Evolutionary conservation across 2,888 invertebrate species (phyloP).

Genomic region (Eilema sororculum): DNA sequence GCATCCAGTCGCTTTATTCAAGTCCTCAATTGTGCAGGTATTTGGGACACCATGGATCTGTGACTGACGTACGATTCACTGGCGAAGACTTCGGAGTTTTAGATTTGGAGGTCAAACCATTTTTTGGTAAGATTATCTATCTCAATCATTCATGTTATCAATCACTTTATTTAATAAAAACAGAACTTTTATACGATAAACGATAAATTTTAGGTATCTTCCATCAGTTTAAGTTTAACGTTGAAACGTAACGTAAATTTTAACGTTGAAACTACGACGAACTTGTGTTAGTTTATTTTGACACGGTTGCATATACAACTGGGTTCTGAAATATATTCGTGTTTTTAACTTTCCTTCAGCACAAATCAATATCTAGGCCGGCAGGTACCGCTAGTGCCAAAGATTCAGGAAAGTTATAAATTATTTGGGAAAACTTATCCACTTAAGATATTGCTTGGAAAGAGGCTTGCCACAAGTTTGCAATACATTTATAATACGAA

Average conservation of each 20-base stretch:
- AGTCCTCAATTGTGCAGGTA: too few species aligned
- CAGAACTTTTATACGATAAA: too few species aligned
- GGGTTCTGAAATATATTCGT: background rate
- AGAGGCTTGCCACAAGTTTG: background rate
- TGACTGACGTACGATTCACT: too few species aligned
- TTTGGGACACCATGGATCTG: too few species aligned
- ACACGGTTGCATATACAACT: background rate
- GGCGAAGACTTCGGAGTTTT: too few species aligned
- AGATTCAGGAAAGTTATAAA: conserved; percentile 3
- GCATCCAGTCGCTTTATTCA: too few species aligned
- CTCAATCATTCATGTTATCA: too few species aligned
- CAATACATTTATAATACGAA: background rate
- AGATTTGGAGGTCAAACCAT: too few species aligned
- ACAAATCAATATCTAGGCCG: background rate
- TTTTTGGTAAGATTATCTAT: too few species aligned
- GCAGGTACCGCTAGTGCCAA: conserved; percentile 3
- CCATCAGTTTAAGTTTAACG: background rate
- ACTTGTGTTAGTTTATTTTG: background rate
- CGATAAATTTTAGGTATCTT: too few species aligned
- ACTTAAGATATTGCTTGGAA: conserved; percentile 1
- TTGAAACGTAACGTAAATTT: background rate
- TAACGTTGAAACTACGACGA: too few species aligned
- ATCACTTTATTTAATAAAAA: too few species aligned
- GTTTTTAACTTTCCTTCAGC: background rate
- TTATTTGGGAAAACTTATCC: conserved; percentile 16